Percentiles rank a stretch among this genome's conserved stretches.
These are phyloP conservation scores for Bufotes viridis DNA, from an alignment of 2,797 vertebrate genomes.

Conservation along the genomic window DNA sequence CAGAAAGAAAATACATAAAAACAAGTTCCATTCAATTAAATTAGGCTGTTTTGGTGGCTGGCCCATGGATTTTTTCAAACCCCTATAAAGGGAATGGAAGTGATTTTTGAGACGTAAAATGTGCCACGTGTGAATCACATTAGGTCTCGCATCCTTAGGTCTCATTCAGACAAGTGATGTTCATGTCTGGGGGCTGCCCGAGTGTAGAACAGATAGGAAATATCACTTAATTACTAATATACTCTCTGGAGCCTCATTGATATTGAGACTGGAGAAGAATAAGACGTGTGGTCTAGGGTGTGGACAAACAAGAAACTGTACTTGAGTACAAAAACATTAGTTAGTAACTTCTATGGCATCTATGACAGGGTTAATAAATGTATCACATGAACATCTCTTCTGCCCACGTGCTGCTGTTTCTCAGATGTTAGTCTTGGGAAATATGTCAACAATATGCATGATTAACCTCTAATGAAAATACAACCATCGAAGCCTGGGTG, in stretches of 20 bases:
- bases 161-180: too few species aligned
- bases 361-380: slow-evolving; percentile 29
- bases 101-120: too few species aligned
- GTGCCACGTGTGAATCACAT: too few species aligned
- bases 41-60: too few species aligned
- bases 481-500: background rate
- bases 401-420: slow-evolving; percentile 25
- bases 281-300: background rate
- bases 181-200: too few species aligned
- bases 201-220: too few species aligned
- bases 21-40: too few species aligned
- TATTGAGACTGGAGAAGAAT: background rate
- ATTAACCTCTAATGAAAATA: slow-evolving; percentile 32
- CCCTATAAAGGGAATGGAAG: too few species aligned
- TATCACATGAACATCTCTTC: slow-evolving; percentile 14
- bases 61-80: too few species aligned
- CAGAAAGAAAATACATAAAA: too few species aligned
- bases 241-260: background rate
- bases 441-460: slow-evolving; percentile 25
- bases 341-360: background rate
- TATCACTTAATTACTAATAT: too few species aligned
- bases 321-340: background rate
- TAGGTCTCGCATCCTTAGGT: too few species aligned
- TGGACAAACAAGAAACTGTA: background rate
- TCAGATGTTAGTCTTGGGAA: slow-evolving; percentile 43